These are phyloP conservation scores for Marcusenius ussheri DNA, from an alignment of 2,113 vertebrate species.

Conservation along the genomic window DNA sequence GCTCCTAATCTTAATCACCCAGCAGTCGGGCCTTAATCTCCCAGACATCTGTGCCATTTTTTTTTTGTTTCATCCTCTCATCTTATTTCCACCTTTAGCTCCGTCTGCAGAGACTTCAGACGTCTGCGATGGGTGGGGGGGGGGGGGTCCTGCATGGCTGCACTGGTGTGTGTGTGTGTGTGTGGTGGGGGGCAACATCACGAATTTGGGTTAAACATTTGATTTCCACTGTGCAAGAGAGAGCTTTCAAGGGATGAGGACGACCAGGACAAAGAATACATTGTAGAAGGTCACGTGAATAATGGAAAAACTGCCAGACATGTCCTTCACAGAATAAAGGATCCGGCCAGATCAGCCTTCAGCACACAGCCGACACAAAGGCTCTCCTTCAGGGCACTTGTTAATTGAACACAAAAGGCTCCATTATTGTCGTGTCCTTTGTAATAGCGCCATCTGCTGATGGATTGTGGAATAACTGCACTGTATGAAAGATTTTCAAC, in stretches of 20 bases:
- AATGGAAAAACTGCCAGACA: not conserved
- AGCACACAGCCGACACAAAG: not conserved
- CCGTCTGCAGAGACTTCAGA: not conserved
- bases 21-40: not conserved
- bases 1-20: not conserved
- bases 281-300: not conserved
- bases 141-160: not conserved
- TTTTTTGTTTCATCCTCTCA: not conserved
- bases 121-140: not conserved
- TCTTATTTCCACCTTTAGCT: not conserved
- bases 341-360: not conserved
- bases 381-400: not conserved
- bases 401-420: not conserved
- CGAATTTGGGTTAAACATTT: not conserved
- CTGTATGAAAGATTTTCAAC: not conserved
- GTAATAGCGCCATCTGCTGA: slow-evolving; percentile 24
- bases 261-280: not conserved
- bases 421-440: not conserved
- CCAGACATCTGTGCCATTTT: not conserved
- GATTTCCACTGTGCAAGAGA: not conserved
- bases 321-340: not conserved
- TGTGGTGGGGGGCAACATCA: not conserved
- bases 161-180: not conserved
- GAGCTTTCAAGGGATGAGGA: not conserved
- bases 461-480: not conserved